Evolutionary conservation across 2,797 vertebrate genomes (phyloP), one percentile per base, ranked within the genome.

Genomic region (Psittacula derbiana): DNA sequence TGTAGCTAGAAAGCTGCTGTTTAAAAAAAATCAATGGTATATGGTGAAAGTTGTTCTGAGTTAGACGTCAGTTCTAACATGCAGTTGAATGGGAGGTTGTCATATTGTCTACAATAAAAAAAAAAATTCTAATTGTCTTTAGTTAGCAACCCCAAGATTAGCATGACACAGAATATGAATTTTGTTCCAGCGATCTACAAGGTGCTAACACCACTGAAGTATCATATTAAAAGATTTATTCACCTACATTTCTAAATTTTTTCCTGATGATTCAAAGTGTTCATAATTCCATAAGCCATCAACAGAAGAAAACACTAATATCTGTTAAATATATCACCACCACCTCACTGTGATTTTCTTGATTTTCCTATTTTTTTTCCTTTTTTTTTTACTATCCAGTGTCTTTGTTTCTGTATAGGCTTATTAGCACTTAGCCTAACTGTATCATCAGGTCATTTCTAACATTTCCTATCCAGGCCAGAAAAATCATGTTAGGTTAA

Each of bases 401-500:
- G n/a, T n/a, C n/a, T 65, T 65, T 65, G 5, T 65, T 70, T 76
- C 52, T 72, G 41, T 5, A 7, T 47, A 24, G n/a, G 19, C 79
- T 73, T 74, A 78, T 61, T 12, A 80, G 12, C 12, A 36, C 23
- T 50, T 58, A 16, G 49, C 3, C 18, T 66, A 40, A n/a, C 36
- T 73, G 20, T 4, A 46, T 72, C 14, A 28, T 21, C 14, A 74
- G 6, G 11, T 65, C 16, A 30, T 11, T 28, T 47, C 38, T 75
- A 88, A 76, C 8, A 27, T 69, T 75, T 87, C 27, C n/a, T 9
- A 57, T 19, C 16, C 30, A 61, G 30, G 17, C 2, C 11, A 86
- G 55, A 73, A 80, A 94, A 90, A 30, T 1, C 20, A 40, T 0
- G 0, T 43, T 12, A 46, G 28, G 30, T 3, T 50, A 71, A 23